Evolutionary conservation across 1,140 invertebrate genomes (phyloP), one percentile per base, ranked within the genome.

Genomic region (Maniola jurtina): DNA sequence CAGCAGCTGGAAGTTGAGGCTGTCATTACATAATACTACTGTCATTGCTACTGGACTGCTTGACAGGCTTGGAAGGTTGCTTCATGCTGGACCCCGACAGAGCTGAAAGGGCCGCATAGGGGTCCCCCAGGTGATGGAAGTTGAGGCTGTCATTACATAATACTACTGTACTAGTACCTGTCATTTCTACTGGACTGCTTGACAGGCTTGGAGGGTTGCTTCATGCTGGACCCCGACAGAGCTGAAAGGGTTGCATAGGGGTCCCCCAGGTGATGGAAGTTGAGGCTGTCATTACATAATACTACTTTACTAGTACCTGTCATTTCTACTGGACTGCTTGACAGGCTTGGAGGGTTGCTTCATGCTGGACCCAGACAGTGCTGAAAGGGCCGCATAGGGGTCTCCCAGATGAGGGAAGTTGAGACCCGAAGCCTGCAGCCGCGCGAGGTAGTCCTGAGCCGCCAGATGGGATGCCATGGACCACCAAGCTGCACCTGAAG

Each of bases 381-480:
- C 91, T 63, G 72, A 93, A 61, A 84, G 91, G 68, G 92, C 91
- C 33, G 91, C 88, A 57, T 92, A 93, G 0, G 92, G 90, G 68
- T 92, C 92, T 0, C 77, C 81, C 8, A 88, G 56, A 2, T 79
- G 84, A 3, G 94, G 93, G 68, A 93, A 93, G 54, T 94, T 93
- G 25, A 96, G 83, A 5, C 95, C 95, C 16, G 95, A 94, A 1
- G 95, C 95, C 85, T 96, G 95, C 60, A 97, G 86, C 64, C 95
- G 92, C 25, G 95, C 95, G 40, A 97, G 92, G 88, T 97, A 97
- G 79, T 97, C 96, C 81, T 96, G 96, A 5, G 96, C 95, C 13
- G 96, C 96, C 64, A 97, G 85, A 77, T 96, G 96, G 35, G 95
- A 95, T 25, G 96, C 95, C 95, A 97, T 96, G 25, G 95, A 95